Evolutionary conservation across 35 echinoderm and acorn worm species (phyloP), one percentile per base, ranked within the genome.

Genomic region (Heliocidaris tuberculata): DNA sequence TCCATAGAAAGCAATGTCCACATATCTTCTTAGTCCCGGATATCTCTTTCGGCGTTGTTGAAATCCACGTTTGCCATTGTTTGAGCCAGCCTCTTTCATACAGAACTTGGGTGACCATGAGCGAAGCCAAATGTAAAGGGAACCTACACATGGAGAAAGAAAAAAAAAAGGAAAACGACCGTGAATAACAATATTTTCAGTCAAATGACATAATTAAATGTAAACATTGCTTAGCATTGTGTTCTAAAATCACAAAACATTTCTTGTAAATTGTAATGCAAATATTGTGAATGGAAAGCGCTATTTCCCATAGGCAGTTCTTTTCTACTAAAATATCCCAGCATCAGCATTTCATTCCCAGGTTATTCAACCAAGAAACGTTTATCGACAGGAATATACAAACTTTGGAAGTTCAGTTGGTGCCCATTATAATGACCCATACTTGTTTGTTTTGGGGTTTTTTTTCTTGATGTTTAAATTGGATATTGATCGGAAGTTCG

Each of bases 401-500:
- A 1, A 56, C 8, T 9, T 56, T 56, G 52, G 10, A 15, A 15
- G 52, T 9, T 56, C 52, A 13, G 11, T 9, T 12, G 52, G 65
- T 78, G 27, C 27, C 19, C 6, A 78, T n/a, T n/a, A n/a, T 21
- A n/a, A 4, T 78, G 19, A n/a, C 27, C 27, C 65, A 5, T 24
- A 27, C 27, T 78, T 7, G 4, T 78, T n/a, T 78, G 2, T 78
- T n/a, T n/a, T n/a, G n/a, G n/a, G n/a, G n/a, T n/a, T 6, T 24
- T 27, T 42, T 78, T n/a, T n/a, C 19, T 7, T n/a, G 4, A 78
- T 78, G 19, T 27, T n/a, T 27, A 78, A 78, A 78, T 78, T 78
- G 65, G 21, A 78, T 78, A 21, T 78, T 78, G 65, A 78, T 78
- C 65, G 65, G 65, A 78, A 78, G 65, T 78, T 78, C 65, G 65